Percentiles rank a stretch among this genome's conserved stretches.
Conservation (phyloP, 2,797 vertebrate species). For the Eptatretus atami region DNA sequence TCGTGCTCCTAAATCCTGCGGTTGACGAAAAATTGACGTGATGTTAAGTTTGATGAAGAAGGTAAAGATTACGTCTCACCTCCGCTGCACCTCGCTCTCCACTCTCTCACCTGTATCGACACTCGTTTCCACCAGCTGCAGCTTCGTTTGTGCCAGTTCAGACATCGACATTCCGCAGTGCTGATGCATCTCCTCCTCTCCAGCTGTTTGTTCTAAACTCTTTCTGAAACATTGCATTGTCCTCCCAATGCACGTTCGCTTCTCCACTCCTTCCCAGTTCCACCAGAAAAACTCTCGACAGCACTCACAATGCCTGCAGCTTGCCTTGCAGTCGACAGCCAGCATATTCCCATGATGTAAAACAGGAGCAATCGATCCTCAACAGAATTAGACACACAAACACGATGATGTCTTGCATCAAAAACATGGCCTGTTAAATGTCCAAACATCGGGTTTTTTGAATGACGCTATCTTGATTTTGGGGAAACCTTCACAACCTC, state of each 20-base stretch:
- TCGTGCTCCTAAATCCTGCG: slow-evolving; percentile 81
- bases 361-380: no score
- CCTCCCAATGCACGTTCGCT: slow-evolving; percentile 18
- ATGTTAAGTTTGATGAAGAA: background rate
- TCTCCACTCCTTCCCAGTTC: slow-evolving; percentile 40
- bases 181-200: slow-evolving; percentile 16
- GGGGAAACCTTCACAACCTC: no score
- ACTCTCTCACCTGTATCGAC: slow-evolving; percentile 53
- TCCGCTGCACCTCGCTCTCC: background rate
- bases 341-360: no score
- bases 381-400: no score
- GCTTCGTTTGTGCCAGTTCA: slow-evolving; percentile 85
- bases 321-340: slow-evolving; percentile 24
- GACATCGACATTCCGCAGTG: slow-evolving; percentile 74
- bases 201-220: slow-evolving; percentile 68
- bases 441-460: no score
- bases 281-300: slow-evolving; percentile 68
- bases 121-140: slow-evolving; percentile 96
- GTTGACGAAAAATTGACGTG: no score
- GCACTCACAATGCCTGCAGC: slow-evolving; percentile 57
- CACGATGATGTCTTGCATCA: no score
- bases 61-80: background rate
- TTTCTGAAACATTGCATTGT: slow-evolving; percentile 22
- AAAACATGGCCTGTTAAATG: no score
- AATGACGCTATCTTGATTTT: no score